phyloP scores from a whole-genome alignment of 2,797 vertebrate species.

The Scolopax bukidnonensis region DNA sequence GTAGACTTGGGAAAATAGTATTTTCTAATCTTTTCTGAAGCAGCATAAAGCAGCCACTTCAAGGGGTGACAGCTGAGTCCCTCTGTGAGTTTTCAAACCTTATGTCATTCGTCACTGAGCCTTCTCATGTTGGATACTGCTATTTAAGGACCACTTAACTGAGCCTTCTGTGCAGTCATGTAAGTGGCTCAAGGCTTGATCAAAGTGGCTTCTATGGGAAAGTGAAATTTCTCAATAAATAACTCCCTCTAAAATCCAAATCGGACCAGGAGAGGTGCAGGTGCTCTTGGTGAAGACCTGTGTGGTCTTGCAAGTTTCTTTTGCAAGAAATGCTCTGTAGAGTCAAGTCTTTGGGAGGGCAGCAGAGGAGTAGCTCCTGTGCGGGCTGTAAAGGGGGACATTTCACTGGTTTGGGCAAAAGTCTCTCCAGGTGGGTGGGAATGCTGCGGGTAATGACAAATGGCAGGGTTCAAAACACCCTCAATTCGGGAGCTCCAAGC shows the following conservation, averaged over 20 bases:
- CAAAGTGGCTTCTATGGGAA: neutral
- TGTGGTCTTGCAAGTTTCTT: neutral
- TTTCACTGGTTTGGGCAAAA: neutral
- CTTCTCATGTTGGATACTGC: accelerated
- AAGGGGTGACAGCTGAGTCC: neutral
- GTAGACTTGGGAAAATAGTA: neutral
- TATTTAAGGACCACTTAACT: neutral
- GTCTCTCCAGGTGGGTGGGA: neutral
- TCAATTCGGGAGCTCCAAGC: neutral
- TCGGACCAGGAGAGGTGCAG: neutral
- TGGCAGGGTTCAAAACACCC: neutral
- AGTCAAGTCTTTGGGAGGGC: neutral
- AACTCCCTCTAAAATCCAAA: neutral
- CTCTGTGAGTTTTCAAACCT: neutral
- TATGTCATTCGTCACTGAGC: neutral
- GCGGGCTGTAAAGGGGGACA: neutral
- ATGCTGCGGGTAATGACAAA: neutral
- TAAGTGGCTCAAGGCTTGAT: neutral
- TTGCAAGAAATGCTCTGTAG: accelerated
- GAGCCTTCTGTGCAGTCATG: neutral
- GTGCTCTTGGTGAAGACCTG: neutral
- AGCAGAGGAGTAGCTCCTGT: neutral
- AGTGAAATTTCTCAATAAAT: neutral
- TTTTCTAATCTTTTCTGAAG: neutral
- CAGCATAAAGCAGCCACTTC: neutral